Base-by-base conservation (phyloP, 2,113 vertebrate species). In the Melierax canorus region DNA sequence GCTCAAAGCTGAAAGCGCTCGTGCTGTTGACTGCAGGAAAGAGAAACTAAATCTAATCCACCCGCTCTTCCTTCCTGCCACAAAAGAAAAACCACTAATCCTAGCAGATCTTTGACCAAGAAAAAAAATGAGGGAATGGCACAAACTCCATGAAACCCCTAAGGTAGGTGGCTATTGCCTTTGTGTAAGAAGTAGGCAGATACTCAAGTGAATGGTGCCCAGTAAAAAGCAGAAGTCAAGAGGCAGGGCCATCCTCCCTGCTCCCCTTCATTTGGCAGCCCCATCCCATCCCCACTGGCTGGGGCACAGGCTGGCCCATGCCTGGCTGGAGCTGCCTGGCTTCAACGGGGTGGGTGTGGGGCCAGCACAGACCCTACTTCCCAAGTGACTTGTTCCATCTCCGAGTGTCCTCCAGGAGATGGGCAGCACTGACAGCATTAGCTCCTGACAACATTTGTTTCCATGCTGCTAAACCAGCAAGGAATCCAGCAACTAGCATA, bases 241-340 rank as follows among this genome's bases (percentile, higher is more conserved):
- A 75, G 36, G 22, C 23, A 60, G 15, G 15, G 41, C 29, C 43
- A 51, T 15, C 13, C 24, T 67, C 10, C 46, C 26, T 5, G 2
- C 10, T 72, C 14, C 26, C 5, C 38, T 72, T 64, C 39, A 60
- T 24, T 2, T 59, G 71, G 29, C 23, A 38, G 36, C 20, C 17
- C 39, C 3, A 0, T 41, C 30, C 45, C 39, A 24, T 20, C 21
- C 23, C 27, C 0, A 1, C 11, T 22, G 17, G 45, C 55, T 80
- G 0, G 0, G 29, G 11, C n/a, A 72, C 19, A 72, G 0, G 1
- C 22, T 9, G 32, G 24, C 5, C 68, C 50, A 21, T 8, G 9
- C 9, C 53, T 80, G 62, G 26, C 14, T 93, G 34, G 27, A 68
- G 26, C 50, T 63, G 6, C 12, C n/a, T 66, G 60, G 36, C 19